Base-by-base conservation (phyloP, 2,888 invertebrate genomes). In the Tinea trinotella region DNA sequence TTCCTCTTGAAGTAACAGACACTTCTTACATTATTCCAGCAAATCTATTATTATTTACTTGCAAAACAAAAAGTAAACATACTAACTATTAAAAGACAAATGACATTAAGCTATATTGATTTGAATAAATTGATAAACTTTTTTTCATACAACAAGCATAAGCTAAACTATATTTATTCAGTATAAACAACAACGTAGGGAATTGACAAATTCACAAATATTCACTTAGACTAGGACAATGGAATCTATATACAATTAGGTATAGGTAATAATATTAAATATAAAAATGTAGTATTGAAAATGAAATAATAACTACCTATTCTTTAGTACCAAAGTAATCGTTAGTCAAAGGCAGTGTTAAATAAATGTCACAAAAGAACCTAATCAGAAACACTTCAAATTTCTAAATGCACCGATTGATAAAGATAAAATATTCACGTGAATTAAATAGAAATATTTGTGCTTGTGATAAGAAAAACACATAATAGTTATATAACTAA, bases 161-260 rank as follows among this genome's bases (percentile, higher is more conserved):
- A 24, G 24, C 24, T 24, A 24, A n/a, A n/a, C 6, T 24, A 24
- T 7, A 5, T 13, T n/a, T 40, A 40, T 40, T 15, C 12, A 7
- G 7, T 40, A 40, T 13, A 40, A 40, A 40, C 13, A 40, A 40
- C 40, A 40, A 30, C 7, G 7, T 30, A 7, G n/a, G 71, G 73
- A 83, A 83, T 83, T 83, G 82, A 83, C 81, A 68, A 73, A 76
- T 74, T 80, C 77, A 81, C 72, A 73, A 73, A 71, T 40, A 40
- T 40, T 40, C 2, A 15, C 40, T 40, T 40, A 40, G n/a, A 40
- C 40, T 40, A 40, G 13, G 2, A 40, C 13, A 40, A 40, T 40
- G 13, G 12, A 13, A 40, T 15, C 13, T 40, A 13, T 13, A 40
- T 40, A 40, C 40, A 40, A 2, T 15, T 40, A 40, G 13, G 13